Evolutionary conservation across 2,797 vertebrate genomes (phyloP), one percentile per base, ranked within the genome.

Genomic region (Ptychobarbus kaznakovi): DNA sequence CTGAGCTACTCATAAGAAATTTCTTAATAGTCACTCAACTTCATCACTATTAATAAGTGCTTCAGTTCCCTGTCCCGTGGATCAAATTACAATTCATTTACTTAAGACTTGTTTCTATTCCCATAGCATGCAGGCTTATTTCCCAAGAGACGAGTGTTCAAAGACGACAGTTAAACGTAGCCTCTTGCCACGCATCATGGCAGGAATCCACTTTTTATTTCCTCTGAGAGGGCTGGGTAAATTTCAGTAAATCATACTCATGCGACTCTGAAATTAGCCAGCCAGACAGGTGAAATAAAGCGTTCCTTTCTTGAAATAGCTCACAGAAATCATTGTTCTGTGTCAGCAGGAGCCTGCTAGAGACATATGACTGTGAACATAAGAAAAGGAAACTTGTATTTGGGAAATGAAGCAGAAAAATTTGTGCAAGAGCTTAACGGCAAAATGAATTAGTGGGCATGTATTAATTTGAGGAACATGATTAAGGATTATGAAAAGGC

Each of bases 191-290:
- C 49, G 78, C 86, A 46, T 66, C 8, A 11, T 85, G 38, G 70
- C 81, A 12, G 88, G 89, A 89, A 90, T 86, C 89, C 78, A 10
- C 86, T 86, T 88, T 93, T 90, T 90, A 94, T 94, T 94, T 94
- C 93, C 93, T 91, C 69, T 0, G 93, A 91, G 93, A 91, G 80
- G 38, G 35, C 7, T 32, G 81, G 32, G 87, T 88, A 92, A 91
- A 93, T 94, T 92, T 93, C 91, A 92, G 61, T 42, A 69, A 66
- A 35, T 10, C 18, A 1, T 40, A 76, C 42, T 73, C 77, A n/a
- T 44, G n/a, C 12, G 16, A 68, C 61, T 40, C 61, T 38, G 68
- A 84, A 53, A 80, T 46, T 6, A 75, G 61, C 49, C 58, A 38
- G 40, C 16, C 61, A 68, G 74, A 86, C 61, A 83, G 32, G 61